phyloP scores from a whole-genome alignment of 37 sponge, comb jelly and placozoan genomes.

The Oscarella lobularis region DNA sequence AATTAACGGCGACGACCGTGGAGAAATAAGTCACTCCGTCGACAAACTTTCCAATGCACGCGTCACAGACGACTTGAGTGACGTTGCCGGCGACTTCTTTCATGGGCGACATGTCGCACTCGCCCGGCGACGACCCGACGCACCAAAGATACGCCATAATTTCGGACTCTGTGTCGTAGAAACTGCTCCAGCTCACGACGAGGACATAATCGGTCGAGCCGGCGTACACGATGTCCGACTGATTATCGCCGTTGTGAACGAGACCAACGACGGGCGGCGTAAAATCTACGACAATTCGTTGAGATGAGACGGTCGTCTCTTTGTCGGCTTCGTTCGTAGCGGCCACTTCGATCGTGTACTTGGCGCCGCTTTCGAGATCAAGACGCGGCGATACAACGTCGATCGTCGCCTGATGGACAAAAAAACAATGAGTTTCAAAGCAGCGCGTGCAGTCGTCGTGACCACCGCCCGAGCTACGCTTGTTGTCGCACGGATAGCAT shows the following conservation, averaged over 20 bases:
- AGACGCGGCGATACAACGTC: background rate
- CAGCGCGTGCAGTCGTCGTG: slow-evolving; percentile 1
- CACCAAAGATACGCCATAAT: background rate
- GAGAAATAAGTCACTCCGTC: background rate
- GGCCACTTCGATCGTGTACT: background rate
- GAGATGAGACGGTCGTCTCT: background rate
- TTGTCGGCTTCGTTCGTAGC: background rate
- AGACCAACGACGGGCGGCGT: background rate
- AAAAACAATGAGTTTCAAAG: background rate
- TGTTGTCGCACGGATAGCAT: background rate
- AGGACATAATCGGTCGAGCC: background rate
- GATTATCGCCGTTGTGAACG: background rate
- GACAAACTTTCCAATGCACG: background rate
- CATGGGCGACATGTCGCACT: background rate
- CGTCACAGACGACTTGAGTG: background rate
- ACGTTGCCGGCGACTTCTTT: background rate
- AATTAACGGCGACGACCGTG: background rate
- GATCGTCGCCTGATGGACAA: background rate
- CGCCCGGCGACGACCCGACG: background rate
- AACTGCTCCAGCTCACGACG: background rate
- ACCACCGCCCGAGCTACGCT: background rate
- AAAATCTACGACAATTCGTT: background rate
- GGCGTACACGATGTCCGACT: background rate
- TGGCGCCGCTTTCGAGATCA: background rate
- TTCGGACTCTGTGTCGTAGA: slow-evolving; percentile 2